Evolutionary conservation across 1,140 invertebrate genomes (phyloP).

Genomic region (Harlomillsia oculata): DNA sequence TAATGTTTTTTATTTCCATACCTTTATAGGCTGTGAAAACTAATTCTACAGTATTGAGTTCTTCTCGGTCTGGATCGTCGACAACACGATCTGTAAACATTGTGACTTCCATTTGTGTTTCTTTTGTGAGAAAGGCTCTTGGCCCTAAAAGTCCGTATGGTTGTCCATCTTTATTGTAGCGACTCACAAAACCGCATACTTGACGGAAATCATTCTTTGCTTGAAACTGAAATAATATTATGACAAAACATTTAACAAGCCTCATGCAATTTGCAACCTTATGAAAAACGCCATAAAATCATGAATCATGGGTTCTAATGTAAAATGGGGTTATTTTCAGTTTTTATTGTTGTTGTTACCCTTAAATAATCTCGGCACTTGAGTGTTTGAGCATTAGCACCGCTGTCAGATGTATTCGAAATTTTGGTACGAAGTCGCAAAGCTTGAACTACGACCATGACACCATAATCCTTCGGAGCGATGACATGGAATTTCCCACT

Average conservation of each 20-base stretch:
- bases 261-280: neutral
- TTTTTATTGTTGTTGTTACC: neutral
- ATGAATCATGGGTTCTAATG: too few relatives aligned
- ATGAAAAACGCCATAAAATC: neutral
- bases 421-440: slow-evolving; percentile 16
- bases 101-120: slow-evolving; percentile 6
- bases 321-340: too few relatives aligned
- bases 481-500: slow-evolving; percentile 6
- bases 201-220: slow-evolving; percentile 5
- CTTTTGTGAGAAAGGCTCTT: slow-evolving; percentile 9
- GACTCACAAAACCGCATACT: slow-evolving; percentile 15
- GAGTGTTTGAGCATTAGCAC: slow-evolving; percentile 7
- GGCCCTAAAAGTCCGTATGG: slow-evolving; percentile 14
- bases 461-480: slow-evolving; percentile 6
- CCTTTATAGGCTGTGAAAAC: slow-evolving; percentile 18
- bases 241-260: neutral
- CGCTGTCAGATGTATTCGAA: too few relatives aligned
- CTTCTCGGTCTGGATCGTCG: neutral
- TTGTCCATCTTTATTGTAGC: slow-evolving; percentile 5
- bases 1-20: too few relatives aligned
- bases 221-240: slow-evolving; percentile 7
- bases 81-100: neutral
- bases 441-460: slow-evolving; percentile 19
- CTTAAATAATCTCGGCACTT: slow-evolving; percentile 17
- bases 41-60: slow-evolving; percentile 11